Conservation (phyloP, 2,797 vertebrate genomes). For the Chloroceryle amazona region DNA sequence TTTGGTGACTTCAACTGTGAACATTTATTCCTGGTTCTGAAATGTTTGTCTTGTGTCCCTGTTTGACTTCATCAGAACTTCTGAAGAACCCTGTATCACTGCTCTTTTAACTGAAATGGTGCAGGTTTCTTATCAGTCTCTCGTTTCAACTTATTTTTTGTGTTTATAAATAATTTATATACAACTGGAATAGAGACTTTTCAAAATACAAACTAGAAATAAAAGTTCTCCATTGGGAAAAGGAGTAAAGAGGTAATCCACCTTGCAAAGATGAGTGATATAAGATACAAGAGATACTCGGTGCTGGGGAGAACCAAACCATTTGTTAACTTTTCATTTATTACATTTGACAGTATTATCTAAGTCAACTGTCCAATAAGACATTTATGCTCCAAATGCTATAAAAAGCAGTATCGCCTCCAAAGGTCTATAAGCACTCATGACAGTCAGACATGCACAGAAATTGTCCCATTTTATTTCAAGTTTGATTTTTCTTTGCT, state of each 20-base stretch:
- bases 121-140: not conserved
- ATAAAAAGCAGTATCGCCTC: not conserved
- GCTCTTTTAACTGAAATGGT: not conserved
- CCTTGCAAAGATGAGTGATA: not conserved
- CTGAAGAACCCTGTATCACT: not conserved
- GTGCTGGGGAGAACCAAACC: not conserved
- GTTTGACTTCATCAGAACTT: not conserved
- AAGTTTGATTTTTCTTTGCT: not conserved
- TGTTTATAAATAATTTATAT: slow-evolving; percentile 68
- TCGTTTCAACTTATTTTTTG: not conserved
- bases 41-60: not conserved
- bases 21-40: not conserved
- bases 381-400: not conserved
- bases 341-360: not conserved
- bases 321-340: not conserved
- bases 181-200: not conserved
- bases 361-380: not conserved
- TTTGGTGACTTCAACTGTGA: not conserved
- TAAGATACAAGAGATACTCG: not conserved
- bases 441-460: not conserved
- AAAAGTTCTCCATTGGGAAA: not conserved
- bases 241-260: not conserved
- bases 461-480: not conserved
- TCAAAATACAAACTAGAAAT: not conserved
- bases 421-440: not conserved